Base-by-base conservation (phyloP, 2,888 invertebrate species). In the Macrophya annulata region DNA sequence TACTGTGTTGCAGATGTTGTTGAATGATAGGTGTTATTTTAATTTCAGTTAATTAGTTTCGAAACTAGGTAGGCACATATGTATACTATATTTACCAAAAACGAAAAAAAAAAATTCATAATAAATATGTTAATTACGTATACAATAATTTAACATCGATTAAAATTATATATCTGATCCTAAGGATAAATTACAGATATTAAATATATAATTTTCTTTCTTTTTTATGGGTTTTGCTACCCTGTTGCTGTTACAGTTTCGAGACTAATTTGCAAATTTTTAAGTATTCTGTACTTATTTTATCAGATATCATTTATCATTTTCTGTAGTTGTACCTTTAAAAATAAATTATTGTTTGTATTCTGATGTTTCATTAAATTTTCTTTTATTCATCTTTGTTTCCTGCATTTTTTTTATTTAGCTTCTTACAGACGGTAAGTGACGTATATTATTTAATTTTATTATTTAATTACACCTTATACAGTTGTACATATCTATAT, bases 271-370 rank as follows among this genome's bases (percentile, higher is more conserved):
- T 65, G 51, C 68, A 71, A 77, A 43, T 85, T 82, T 84, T 71
- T 72, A 87, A 88, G 87, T 89, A 89, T 89, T 92, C 91, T 90
- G 91, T 91, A 90, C 90, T 91, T 91, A 91, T 89, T 62, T 48
- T 85, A 83, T 89, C 91, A 91, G 91, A 90, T 86, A 88, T 86
- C 85, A 86, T 88, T 89, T 88, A 88, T 88, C 86, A 87, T 88
- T 87, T 88, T 87, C 87, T 89, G 91, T 91, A 91, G 90, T 90
- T 87, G 89, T 91, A 89, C 89, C 90, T 90, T 88, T 90, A 88
- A 89, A 88, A 90, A 93, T 93, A 93, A 93, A 93, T 93, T 92
- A 93, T 93, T 93, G 92, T 93, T 91, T 90, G 90, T 91, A 91
- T 90, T 90, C 88, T 87, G 89, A 90, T 90, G 87, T 90, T 88